A percentile compares a stretch with the other conserved stretches of the same genome.
Evolutionary conservation across 1,140 invertebrate genomes (phyloP).

Genomic region (Drosophila sturtevanti): DNA sequence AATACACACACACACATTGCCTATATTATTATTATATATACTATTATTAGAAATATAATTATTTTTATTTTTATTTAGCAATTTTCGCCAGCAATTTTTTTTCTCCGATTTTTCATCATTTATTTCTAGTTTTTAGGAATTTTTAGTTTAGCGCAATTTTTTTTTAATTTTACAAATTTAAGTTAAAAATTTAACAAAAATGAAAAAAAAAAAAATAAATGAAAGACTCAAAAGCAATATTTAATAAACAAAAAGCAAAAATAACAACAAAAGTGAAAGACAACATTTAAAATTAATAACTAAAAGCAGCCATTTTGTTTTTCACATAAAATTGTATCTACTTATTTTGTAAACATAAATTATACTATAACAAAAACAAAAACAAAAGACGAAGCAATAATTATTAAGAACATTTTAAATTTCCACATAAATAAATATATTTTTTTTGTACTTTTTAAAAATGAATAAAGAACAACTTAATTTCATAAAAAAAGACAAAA

Average conservation of each 20-base stretch:
- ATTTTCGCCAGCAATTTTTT: constrained; percentile 70
- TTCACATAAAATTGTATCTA: neutral
- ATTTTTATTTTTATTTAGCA: constrained; percentile 47
- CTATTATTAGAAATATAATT: constrained; percentile 15
- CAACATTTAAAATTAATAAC: constrained; percentile 28
- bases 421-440: neutral
- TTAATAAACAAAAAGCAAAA: constrained; percentile 31
- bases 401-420: constrained; percentile 34
- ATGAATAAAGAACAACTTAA: constrained; percentile 41
- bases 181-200: constrained; percentile 38
- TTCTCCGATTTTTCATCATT: constrained; percentile 72
- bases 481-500: constrained; percentile 54
- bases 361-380: constrained; percentile 11
- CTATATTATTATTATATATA: constrained; percentile 13
- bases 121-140: constrained; percentile 56
- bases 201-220: constrained; percentile 47
- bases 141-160: constrained; percentile 75
- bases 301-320: constrained; percentile 44
- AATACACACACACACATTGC: constrained; percentile 16
- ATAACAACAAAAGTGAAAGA: constrained; percentile 33
- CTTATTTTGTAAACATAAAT: constrained; percentile 5
- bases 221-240: constrained; percentile 82
- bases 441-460: constrained; percentile 45
- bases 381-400: constrained; percentile 41
- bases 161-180: constrained; percentile 61